These are phyloP conservation scores for Drosophila malerkotliana DNA, from an alignment of 1,140 invertebrate species.

Conservation along the genomic window DNA sequence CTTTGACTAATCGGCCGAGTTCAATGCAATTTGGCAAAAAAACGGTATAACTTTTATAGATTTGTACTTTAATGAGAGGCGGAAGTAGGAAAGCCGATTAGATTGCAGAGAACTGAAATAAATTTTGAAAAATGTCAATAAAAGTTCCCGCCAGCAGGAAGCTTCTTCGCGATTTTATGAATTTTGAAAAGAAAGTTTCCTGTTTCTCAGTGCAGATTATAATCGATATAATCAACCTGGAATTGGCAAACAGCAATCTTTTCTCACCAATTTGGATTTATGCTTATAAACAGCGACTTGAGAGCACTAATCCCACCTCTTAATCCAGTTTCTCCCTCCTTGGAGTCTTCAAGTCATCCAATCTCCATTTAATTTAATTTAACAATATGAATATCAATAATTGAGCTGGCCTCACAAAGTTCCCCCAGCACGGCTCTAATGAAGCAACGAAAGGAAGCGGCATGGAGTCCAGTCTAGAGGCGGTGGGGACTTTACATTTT, in stretches of 20 bases:
- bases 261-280: not conserved
- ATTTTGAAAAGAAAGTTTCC: not conserved
- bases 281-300: not conserved
- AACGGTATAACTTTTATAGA: not conserved
- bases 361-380: constrained; percentile 45
- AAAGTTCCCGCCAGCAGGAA: not conserved
- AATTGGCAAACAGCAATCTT: not conserved
- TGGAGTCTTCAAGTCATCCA: not conserved
- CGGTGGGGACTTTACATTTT: constrained; percentile 48
- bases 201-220: not conserved
- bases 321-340: not conserved
- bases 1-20: constrained; percentile 17
- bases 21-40: not conserved
- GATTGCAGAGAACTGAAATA: not conserved
- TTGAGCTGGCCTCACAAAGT: constrained; percentile 23
- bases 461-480: constrained; percentile 5
- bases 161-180: not conserved
- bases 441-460: constrained; percentile 29
- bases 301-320: constrained; percentile 1
- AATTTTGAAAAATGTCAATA: not conserved
- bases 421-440: constrained; percentile 25
- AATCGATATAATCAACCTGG: constrained; percentile 3
- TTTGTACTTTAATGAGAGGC: constrained; percentile 6
- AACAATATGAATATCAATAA: constrained; percentile 51
- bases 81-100: constrained; percentile 13